Evolutionary conservation across 2,113 vertebrate genomes (phyloP).

Genomic region (Phylloscopus trochilus): DNA sequence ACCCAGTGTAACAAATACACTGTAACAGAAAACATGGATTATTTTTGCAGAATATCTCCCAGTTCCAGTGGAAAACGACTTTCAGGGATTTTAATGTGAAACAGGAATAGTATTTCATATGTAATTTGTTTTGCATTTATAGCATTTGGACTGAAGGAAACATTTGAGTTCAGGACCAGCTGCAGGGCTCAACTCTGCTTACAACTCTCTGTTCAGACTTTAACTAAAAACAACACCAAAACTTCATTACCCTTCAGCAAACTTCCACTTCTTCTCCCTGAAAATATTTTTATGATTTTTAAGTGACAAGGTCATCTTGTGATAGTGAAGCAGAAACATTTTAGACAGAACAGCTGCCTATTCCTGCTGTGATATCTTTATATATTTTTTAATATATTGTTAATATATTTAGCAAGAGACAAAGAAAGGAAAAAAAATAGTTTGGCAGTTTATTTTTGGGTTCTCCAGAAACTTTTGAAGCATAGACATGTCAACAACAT

Average conservation of each 20-base stretch:
- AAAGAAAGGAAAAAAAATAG: not conserved
- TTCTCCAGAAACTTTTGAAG: slow-evolving; percentile 13
- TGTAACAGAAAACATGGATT: not conserved
- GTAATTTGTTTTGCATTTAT: slow-evolving; percentile 5
- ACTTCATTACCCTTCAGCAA: not conserved
- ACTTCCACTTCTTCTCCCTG: not conserved
- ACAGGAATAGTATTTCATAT: not conserved
- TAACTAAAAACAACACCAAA: not conserved
- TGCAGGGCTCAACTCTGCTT: slow-evolving; percentile 6
- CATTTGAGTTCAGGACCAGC: not conserved
- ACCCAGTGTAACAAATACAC: not conserved
- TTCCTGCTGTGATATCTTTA: not conserved
- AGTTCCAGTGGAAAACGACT: not conserved
- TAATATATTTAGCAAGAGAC: not conserved
- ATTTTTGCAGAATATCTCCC: not conserved
- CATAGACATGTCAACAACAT: not conserved
- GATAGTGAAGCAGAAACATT: not conserved
- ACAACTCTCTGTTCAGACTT: not conserved
- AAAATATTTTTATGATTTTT: not conserved
- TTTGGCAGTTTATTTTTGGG: slow-evolving; percentile 1
- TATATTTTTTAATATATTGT: not conserved
- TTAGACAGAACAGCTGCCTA: not conserved
- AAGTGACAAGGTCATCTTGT: not conserved
- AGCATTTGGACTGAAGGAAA: not conserved
- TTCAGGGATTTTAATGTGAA: slow-evolving; percentile 1